phyloP scores from a whole-genome alignment of 2,113 vertebrate genomes.

The Tachycineta bicolor region DNA sequence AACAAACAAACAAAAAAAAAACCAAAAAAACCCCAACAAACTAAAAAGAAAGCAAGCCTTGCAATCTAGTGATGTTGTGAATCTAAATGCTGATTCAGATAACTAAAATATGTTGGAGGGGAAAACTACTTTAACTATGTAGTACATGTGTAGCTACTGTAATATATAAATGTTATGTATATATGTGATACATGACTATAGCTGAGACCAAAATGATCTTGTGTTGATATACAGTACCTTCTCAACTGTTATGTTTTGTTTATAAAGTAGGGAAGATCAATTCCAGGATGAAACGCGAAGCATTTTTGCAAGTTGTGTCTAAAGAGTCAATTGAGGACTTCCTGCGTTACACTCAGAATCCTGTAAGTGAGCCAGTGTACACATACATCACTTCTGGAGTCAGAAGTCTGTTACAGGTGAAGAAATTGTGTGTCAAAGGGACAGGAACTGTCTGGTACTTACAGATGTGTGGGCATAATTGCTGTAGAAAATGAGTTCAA shows the following conservation, averaged over 20 bases:
- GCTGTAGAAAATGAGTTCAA: background rate
- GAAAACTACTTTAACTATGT: background rate
- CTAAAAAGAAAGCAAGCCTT: background rate
- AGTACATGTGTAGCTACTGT: background rate
- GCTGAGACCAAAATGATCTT: background rate
- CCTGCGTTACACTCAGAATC: conserved; percentile 78
- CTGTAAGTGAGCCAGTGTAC: conserved; percentile 80
- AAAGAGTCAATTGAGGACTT: conserved; percentile 82
- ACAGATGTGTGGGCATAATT: background rate
- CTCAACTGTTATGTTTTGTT: background rate
- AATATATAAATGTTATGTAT: too few species aligned
- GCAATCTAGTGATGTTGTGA: background rate
- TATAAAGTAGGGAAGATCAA: background rate
- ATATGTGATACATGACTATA: background rate
- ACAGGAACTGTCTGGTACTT: background rate
- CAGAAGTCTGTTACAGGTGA: background rate
- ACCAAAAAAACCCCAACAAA: background rate
- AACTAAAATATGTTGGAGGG: background rate
- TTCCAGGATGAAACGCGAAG: conserved; percentile 80
- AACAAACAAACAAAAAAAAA: background rate
- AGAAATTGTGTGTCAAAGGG: background rate
- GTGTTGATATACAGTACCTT: background rate
- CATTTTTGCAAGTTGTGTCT: conserved; percentile 79
- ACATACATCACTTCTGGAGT: accelerated
- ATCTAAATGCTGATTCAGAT: background rate